These are phyloP conservation scores for Brachionus plicatilis DNA, from an alignment of 1,140 invertebrate genomes.

Conservation along the genomic window DNA sequence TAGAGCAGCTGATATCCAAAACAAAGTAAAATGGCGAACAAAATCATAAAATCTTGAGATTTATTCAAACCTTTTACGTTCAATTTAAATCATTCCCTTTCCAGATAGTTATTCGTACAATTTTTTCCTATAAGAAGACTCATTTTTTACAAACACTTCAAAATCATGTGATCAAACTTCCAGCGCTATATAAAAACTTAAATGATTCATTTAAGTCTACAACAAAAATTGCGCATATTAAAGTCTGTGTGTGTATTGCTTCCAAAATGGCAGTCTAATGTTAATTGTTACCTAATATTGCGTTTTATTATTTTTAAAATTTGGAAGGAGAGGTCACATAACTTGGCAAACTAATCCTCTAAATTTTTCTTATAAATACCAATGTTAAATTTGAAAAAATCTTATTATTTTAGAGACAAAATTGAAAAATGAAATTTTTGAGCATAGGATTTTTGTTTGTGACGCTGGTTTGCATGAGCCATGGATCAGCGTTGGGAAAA, in stretches of 20 bases:
- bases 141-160: neutral
- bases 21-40: neutral
- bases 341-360: slow-evolving; percentile 1
- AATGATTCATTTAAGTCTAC: neutral
- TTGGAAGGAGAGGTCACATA: neutral
- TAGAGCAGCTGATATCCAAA: neutral
- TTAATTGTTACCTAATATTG: slow-evolving; percentile 26
- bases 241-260: neutral
- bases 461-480: neutral
- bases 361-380: neutral
- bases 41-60: neutral
- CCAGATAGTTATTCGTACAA: neutral
- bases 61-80: neutral
- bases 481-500: neutral
- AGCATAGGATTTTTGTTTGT: neutral
- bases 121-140: neutral
- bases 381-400: neutral
- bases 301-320: neutral
- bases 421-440: neutral
- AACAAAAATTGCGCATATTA: neutral
- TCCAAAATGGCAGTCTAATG: neutral
- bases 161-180: neutral
- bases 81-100: neutral
- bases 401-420: neutral
- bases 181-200: neutral